phyloP scores from a whole-genome alignment of 2,888 invertebrate species.

The Pseudoips prasinana region DNA sequence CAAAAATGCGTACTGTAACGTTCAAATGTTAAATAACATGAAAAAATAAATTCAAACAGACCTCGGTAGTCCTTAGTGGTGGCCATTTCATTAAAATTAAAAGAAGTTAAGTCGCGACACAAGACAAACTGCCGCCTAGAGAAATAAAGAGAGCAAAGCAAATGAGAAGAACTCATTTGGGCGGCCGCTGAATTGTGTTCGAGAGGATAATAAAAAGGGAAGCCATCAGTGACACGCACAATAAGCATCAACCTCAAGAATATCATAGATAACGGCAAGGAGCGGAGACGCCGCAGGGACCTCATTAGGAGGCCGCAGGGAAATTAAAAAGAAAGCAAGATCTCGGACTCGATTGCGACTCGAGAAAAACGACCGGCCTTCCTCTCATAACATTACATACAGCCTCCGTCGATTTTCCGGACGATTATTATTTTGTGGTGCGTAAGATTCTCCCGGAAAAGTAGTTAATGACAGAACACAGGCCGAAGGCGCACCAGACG shows the following conservation, averaged over 20 bases:
- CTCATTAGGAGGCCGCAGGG: constrained; percentile 82
- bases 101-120: constrained; percentile 72
- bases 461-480: constrained; percentile 66
- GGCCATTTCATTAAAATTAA: constrained; percentile 67
- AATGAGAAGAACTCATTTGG: constrained; percentile 80
- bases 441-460: constrained; percentile 74
- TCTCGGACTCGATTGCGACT: constrained; percentile 79
- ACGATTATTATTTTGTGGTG: constrained; percentile 82
- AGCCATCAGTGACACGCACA: constrained; percentile 82
- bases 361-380: constrained; percentile 73
- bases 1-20: constrained; percentile 21
- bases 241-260: constrained; percentile 83
- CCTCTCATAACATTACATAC: constrained; percentile 82
- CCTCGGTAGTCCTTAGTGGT: constrained; percentile 45
- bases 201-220: constrained; percentile 82
- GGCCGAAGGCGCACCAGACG: constrained; percentile 46
- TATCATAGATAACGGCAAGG: constrained; percentile 80
- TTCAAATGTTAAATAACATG: constrained; percentile 44
- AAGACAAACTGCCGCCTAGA: constrained; percentile 78
- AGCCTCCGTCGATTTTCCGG: constrained; percentile 80
- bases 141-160: constrained; percentile 80
- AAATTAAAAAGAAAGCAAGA: constrained; percentile 83
- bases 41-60: constrained; percentile 44
- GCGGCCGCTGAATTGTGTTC: constrained; percentile 79
- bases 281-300: constrained; percentile 66